Conservation (phyloP, 2,888 invertebrate genomes). For the Octonoba sinensis region DNA sequence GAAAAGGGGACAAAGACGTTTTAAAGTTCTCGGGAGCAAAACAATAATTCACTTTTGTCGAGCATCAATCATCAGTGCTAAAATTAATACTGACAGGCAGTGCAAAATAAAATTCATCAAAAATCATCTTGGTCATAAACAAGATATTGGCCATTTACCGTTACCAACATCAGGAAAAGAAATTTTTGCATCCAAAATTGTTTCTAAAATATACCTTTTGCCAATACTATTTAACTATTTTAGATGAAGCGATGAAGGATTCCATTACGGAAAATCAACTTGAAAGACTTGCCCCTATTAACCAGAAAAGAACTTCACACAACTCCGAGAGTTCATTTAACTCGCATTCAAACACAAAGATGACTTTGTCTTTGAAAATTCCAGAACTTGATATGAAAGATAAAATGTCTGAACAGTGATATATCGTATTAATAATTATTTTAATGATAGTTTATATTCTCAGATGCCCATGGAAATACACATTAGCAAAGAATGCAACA, state of each 20-base stretch:
- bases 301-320: constrained; percentile 11
- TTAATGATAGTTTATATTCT: too few relatives aligned
- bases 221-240: too few relatives aligned
- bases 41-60: not conserved
- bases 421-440: too few relatives aligned
- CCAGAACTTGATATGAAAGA: too few relatives aligned
- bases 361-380: constrained; percentile 12
- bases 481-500: too few relatives aligned
- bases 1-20: too few relatives aligned
- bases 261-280: not conserved
- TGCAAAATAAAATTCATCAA: not conserved
- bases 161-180: not conserved
- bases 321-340: constrained; percentile 10
- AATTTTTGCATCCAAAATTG: constrained; percentile 11
- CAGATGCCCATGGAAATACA: too few relatives aligned
- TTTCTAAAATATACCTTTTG: constrained; percentile 20
- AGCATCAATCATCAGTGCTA: not conserved
- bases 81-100: not conserved
- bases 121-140: not conserved
- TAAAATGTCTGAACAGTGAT: too few relatives aligned
- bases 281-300: constrained; percentile 7
- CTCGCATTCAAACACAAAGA: constrained; percentile 11
- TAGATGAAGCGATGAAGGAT: constrained; percentile 12
- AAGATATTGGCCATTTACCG: not conserved
- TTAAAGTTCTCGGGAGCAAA: not conserved